A percentile compares a stretch with the other conserved stretches of the same genome.
phyloP scores from a whole-genome alignment of 2,113 vertebrate species.

The Myotis brandtii region DNA sequence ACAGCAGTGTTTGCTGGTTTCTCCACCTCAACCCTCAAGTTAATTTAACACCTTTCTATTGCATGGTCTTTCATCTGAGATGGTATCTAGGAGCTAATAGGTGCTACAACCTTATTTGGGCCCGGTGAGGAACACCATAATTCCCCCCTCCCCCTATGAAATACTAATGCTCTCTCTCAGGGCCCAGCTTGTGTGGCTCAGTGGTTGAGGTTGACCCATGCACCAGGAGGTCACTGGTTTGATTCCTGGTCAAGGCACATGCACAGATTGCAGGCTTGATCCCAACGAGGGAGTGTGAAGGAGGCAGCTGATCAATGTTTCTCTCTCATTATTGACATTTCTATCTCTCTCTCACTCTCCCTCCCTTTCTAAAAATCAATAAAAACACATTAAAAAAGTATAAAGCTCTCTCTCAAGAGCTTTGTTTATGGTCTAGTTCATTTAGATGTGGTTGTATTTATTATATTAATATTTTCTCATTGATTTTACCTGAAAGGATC shows the following conservation, averaged over 20 bases:
- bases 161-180: not conserved
- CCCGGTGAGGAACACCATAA: not conserved
- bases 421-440: not conserved
- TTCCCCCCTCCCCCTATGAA: not conserved
- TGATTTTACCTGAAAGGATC: constrained; percentile 16
- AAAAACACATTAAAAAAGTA: too few species aligned
- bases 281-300: too few species aligned
- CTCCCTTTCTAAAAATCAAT: too few species aligned
- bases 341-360: too few species aligned
- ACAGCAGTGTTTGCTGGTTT: constrained; percentile 9
- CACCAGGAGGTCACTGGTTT: too few species aligned
- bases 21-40: not conserved
- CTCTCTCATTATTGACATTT: too few species aligned
- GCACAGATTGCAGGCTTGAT: too few species aligned
- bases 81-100: constrained; percentile 4
- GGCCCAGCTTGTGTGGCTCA: too few species aligned
- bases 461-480: not conserved
- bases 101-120: constrained; percentile 30
- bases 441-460: not conserved
- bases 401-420: not conserved
- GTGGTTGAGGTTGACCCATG: too few species aligned
- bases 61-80: constrained; percentile 48
- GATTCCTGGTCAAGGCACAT: too few species aligned
- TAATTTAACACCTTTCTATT: constrained; percentile 59
- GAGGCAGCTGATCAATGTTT: too few species aligned